phyloP scores from a whole-genome alignment of 2,888 invertebrate genomes.

The Parelbella ahira region DNA sequence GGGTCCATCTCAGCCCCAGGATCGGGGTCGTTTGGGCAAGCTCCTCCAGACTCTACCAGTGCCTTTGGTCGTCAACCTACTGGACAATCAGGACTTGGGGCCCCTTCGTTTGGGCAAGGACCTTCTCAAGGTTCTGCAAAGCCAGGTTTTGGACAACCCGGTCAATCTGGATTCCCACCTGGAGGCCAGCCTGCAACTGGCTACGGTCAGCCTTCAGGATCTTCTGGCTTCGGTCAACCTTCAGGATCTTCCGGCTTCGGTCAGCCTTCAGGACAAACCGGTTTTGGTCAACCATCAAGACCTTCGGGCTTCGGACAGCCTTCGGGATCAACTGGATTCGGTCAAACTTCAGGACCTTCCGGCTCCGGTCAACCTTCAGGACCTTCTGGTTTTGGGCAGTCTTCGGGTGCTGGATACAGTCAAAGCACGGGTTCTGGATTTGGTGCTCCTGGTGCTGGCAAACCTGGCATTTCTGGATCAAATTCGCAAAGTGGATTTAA shows the following conservation, averaged over 20 bases:
- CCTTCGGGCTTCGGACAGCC: slow-evolving; percentile 31
- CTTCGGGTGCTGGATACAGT: too few relatives aligned
- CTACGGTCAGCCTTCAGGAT: slow-evolving; percentile 29
- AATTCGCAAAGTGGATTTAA: slow-evolving; percentile 6
- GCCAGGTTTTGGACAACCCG: slow-evolving; percentile 5
- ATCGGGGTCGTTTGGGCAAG: slow-evolving; percentile 17
- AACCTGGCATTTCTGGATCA: too few relatives aligned
- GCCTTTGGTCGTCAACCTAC: slow-evolving; percentile 24
- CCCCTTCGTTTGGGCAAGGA: slow-evolving; percentile 22
- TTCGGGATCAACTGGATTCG: slow-evolving; percentile 11
- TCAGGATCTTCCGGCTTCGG: slow-evolving; percentile 32
- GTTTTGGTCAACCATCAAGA: slow-evolving; percentile 23
- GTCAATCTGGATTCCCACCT: slow-evolving; percentile 7
- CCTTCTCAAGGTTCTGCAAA: slow-evolving; percentile 8
- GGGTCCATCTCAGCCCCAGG: slow-evolving; percentile 58
- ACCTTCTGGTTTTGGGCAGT: too few relatives aligned
- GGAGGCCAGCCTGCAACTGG: slow-evolving; percentile 26
- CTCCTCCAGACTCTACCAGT: slow-evolving; percentile 17
- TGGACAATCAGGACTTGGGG: slow-evolving; percentile 26
- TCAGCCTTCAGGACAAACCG: slow-evolving; percentile 24
- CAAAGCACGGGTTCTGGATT: too few relatives aligned
- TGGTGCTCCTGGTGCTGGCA: slow-evolving; percentile 17
- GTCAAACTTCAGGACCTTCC: too few relatives aligned
- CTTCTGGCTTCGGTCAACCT: slow-evolving; percentile 14
- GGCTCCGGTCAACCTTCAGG: too few relatives aligned